These are phyloP conservation scores for Motacilla alba DNA, from an alignment of 2,113 vertebrate genomes.

Conservation along the genomic window DNA sequence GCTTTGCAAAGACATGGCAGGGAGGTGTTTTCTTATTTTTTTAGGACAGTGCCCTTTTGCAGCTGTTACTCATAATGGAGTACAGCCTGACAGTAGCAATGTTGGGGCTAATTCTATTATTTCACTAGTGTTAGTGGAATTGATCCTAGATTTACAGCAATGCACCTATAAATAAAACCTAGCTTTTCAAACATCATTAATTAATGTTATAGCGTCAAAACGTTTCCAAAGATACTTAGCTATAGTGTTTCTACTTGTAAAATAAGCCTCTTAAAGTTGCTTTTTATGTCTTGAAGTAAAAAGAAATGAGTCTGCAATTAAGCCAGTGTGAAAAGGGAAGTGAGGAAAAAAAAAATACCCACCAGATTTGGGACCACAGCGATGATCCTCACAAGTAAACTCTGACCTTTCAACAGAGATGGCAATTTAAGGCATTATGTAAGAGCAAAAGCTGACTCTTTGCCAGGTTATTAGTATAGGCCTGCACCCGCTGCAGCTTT, in stretches of 20 bases:
- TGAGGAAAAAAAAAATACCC: background rate
- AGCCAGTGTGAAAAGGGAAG: background rate
- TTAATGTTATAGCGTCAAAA: slow-evolving; percentile 48
- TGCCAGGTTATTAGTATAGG: slow-evolving; percentile 65
- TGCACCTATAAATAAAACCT: slow-evolving; percentile 48
- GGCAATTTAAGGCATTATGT: slow-evolving; percentile 56
- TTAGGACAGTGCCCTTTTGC: slow-evolving; percentile 4
- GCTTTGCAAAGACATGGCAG: background rate
- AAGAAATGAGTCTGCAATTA: slow-evolving; percentile 18
- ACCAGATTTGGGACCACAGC: background rate
- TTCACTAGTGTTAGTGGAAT: slow-evolving; percentile 4
- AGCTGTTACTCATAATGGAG: slow-evolving; percentile 20
- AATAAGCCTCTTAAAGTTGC: slow-evolving; percentile 7
- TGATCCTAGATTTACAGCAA: slow-evolving; percentile 53
- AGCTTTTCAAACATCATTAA: slow-evolving; percentile 44
- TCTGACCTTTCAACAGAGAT: slow-evolving; percentile 52
- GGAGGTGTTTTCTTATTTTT: slow-evolving; percentile 21
- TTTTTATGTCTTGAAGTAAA: slow-evolving; percentile 1
- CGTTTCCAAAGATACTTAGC: slow-evolving; percentile 49
- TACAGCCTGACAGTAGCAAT: slow-evolving; percentile 9
- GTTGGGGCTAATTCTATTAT: slow-evolving; percentile 24
- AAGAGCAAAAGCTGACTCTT: slow-evolving; percentile 44
- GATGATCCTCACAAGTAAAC: slow-evolving; percentile 34
- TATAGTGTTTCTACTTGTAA: slow-evolving; percentile 40
- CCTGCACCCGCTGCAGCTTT: slow-evolving; percentile 58